Percentiles rank a stretch among this genome's conserved stretches.
These are phyloP conservation scores for Dichetophora obliterata DNA, from an alignment of 2,888 invertebrate species.

Conservation along the genomic window DNA sequence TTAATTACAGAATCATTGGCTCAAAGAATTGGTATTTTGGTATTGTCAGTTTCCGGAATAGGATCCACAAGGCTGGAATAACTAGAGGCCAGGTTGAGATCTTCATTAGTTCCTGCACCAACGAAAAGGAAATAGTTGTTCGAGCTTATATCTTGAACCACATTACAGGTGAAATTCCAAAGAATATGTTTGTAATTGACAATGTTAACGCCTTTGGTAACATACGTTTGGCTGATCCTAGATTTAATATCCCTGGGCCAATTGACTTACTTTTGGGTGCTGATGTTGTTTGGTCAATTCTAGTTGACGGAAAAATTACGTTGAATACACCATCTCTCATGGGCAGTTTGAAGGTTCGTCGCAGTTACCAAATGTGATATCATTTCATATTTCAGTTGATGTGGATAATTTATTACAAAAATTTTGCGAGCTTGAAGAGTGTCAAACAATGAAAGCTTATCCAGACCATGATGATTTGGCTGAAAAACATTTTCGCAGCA, in stretches of 20 bases:
- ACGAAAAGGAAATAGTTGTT: not conserved
- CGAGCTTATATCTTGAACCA: constrained; percentile 21
- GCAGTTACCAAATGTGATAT: not conserved
- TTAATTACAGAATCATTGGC: constrained; percentile 30
- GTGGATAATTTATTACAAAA: not conserved
- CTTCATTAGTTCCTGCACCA: constrained; percentile 14
- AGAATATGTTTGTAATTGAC: not conserved
- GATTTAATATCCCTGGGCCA: no score
- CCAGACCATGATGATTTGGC: constrained; percentile 38
- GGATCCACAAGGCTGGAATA: constrained; percentile 5
- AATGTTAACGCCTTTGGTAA: no score
- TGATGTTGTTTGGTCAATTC: constrained; percentile 27
- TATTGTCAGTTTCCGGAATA: not conserved
- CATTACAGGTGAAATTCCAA: constrained; percentile 21
- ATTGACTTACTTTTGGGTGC: no score
- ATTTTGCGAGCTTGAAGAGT: constrained; percentile 14
- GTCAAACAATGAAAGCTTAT: no score
- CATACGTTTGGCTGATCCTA: no score
- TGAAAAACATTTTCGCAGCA: constrained; percentile 32
- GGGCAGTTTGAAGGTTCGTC: not conserved
- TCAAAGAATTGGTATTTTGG: constrained; percentile 18
- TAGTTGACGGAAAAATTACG: no score
- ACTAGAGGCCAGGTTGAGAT: constrained; percentile 12
- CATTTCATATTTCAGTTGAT: not conserved
- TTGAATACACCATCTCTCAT: not conserved